A percentile compares a stretch with the other conserved stretches of the same genome.
Conservation (phyloP, 2,888 invertebrate species). For the Temnothorax rugatulus region DNA sequence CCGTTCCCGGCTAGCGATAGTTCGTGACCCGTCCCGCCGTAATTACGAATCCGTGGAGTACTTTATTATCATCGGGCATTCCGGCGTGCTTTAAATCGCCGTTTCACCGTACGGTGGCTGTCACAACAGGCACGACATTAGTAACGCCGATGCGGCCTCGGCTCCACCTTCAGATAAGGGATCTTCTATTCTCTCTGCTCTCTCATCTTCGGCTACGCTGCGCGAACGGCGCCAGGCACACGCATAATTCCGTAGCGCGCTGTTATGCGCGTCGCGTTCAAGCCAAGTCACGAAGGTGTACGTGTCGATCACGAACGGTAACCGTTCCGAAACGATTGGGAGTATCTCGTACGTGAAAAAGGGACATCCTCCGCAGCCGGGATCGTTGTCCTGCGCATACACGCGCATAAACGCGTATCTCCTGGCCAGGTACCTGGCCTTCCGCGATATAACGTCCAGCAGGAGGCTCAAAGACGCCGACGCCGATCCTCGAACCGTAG, state of each 20-base stretch:
- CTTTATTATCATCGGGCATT: slow-evolving; percentile 64
- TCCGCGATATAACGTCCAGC: slow-evolving; percentile 57
- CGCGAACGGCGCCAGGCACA: not conserved
- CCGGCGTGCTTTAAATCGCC: slow-evolving; percentile 58
- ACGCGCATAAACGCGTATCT: slow-evolving; percentile 9
- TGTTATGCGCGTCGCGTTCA: slow-evolving; percentile 61
- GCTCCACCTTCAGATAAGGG: slow-evolving; percentile 58
- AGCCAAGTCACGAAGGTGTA: slow-evolving; percentile 66
- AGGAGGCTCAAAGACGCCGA: slow-evolving; percentile 72
- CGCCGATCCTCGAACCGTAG: slow-evolving; percentile 54
- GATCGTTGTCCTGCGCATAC: slow-evolving; percentile 68
- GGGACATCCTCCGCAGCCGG: slow-evolving; percentile 44
- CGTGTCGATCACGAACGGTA: slow-evolving; percentile 72
- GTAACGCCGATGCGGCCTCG: slow-evolving; percentile 61
- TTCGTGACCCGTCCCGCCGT: slow-evolving; percentile 67
- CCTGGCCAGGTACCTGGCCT: slow-evolving; percentile 50
- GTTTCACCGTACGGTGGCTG: slow-evolving; percentile 60
- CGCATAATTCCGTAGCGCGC: slow-evolving; percentile 67
- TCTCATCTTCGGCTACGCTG: not conserved
- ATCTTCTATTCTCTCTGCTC: slow-evolving; percentile 54
- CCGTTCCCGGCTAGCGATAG: slow-evolving; percentile 48
- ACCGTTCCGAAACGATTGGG: slow-evolving; percentile 60
- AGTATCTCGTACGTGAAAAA: slow-evolving; percentile 24
- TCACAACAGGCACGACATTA: slow-evolving; percentile 69
- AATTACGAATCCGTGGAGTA: slow-evolving; percentile 65